These are phyloP conservation scores for Holothuria glaberrima DNA, from an alignment of 35 echinoderm and acorn worm species.

Conservation along the genomic window DNA sequence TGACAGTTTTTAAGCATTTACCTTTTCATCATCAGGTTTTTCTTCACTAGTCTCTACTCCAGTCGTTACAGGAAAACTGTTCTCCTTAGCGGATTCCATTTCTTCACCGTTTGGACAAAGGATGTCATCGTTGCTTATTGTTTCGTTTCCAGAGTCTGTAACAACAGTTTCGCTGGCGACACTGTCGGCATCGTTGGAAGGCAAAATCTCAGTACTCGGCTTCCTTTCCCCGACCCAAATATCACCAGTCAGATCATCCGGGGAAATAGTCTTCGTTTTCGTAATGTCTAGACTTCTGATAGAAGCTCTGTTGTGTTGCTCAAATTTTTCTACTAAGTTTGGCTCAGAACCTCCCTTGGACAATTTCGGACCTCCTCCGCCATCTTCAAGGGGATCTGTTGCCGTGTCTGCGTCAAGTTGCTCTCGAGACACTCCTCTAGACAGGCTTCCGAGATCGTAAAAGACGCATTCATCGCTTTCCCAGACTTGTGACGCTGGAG, in stretches of 20 bases:
- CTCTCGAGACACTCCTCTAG: constrained; percentile 3
- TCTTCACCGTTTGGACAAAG: constrained; percentile 26
- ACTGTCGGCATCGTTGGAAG: constrained; percentile 6
- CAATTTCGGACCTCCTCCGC: neutral
- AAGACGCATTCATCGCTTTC: constrained; percentile 49
- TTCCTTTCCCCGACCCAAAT: constrained; percentile 46
- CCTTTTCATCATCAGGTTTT: neutral
- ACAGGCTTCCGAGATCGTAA: constrained; percentile 42
- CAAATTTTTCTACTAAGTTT: too few relatives aligned
- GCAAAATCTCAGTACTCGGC: neutral
- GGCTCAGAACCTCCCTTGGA: neutral
- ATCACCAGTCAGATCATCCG: neutral
- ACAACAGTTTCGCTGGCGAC: constrained; percentile 4
- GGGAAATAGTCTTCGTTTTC: neutral
- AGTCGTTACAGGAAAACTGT: too few relatives aligned
- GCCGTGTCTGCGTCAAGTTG: neutral
- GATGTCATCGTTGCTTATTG: constrained; percentile 26
- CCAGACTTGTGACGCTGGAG: constrained; percentile 39
- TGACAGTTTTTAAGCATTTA: neutral
- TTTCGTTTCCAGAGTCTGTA: constrained; percentile 37
- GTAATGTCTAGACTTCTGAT: constrained; percentile 9
- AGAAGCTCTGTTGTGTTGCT: neutral
- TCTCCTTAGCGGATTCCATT: neutral
- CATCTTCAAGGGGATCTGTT: neutral
- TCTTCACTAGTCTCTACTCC: neutral